Base-by-base conservation (phyloP, 2,113 vertebrate species). In the Solea solea region DNA sequence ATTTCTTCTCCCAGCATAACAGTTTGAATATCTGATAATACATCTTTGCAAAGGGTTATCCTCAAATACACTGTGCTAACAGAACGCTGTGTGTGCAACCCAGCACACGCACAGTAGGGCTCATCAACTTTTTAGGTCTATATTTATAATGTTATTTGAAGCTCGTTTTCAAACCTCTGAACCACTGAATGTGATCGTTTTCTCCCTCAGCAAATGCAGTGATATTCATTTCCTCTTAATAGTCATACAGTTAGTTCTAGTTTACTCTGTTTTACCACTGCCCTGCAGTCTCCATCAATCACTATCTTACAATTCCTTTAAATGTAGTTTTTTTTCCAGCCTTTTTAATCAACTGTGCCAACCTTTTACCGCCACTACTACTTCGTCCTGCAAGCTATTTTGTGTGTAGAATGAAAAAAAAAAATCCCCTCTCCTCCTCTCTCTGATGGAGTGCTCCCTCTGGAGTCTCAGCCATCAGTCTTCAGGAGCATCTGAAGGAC, bases 401-500 rank as follows among this genome's bases (percentile, higher is more conserved):
- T 74, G 76, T 79, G 54, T 68, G 39, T 21, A 73, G 70, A 69
- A 84, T 70, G 81, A 53, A 13, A 69, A 55, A 27, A 27, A 61
- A 46, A 25, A 56, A 21, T 5, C 46, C 1, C 21, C 8, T 12
- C 70, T 27, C 7, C n/a, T 27, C 41, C 61, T 21, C 40, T 40
- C 51, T 69, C 64, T 83, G 70, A 84, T 78, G 65, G 55, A 86
- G 57, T 68, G 70, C 16, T 77, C 70, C 64, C 72, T 61, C 41
- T 63, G 70, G 69, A 82, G 65, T 70, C 67, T 67, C 39, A 1
- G 27, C 74, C 80, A 77, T 85, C 80, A 56, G 54, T 85, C 86
- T 81, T 76, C 67, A 60, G 71, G 46, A 75, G 67, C 39, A 66
- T 58, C 78, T 68, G 78, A 81, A 80, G 65, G 77, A 85, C 87